Base-by-base conservation (phyloP, 2,113 vertebrate genomes). In the Electrona antarctica region DNA sequence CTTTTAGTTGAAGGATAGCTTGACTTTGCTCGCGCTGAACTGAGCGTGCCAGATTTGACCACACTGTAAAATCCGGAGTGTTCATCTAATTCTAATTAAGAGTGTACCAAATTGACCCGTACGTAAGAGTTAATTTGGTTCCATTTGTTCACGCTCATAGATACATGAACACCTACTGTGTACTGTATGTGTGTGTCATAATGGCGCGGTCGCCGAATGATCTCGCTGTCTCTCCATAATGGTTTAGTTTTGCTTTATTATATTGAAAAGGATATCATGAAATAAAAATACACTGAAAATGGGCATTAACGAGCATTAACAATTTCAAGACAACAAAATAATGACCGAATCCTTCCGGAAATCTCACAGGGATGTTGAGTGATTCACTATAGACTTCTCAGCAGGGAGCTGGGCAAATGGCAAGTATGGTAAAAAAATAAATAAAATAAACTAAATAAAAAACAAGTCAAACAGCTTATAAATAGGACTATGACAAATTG, bases 251-350 rank as follows among this genome's bases (percentile, higher is more conserved):
- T 58, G 28, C 56, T 58, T 58, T 21, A 8, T 29, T 4, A 15
- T 58, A 15, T 58, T 58, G 56, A 7, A 8, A 21, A 8, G 0
- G 21, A 58, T 29, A 41, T 4, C 3, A 41, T 41, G 0, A 41
- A 9, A 76, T 46, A 69, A 14, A 79, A 61, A 60, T 11, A 57
- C 28, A 55, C 5, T 64, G 8, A 28, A 7, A 15, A 50, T 57
- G 65, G 79, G 49, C 14, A n/a, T n/a, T 47, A 13, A 13, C 7
- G 0, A 4, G 52, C 63, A 52, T 64, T 62, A 60, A 72, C 28
- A 69, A 64, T 70, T 76, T 72, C 11, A 48, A 15, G 48, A 76
- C 60, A 69, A 62, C 48, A 75, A 78, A 80, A 21, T 21, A 21
- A 21, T 67, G 68, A 51, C 69, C 33, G 9, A 13, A 63, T 52